Base-by-base conservation (phyloP, 2,888 invertebrate species). In the Oegoconia quadripuncta region DNA sequence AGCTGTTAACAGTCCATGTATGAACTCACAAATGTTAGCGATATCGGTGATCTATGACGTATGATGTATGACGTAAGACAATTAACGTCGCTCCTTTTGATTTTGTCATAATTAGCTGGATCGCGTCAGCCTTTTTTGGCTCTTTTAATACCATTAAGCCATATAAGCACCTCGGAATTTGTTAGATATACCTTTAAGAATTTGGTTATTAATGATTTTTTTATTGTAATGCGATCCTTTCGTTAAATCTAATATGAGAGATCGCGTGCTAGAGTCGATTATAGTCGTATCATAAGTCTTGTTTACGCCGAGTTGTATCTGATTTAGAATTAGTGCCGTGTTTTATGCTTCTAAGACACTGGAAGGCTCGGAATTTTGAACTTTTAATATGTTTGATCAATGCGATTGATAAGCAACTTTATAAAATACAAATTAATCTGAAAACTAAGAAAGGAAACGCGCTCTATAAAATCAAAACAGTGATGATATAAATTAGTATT, bases 231-330 rank as follows among this genome's bases (percentile, higher is more conserved):
- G 39, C 22, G 40, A 42, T 47, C 40, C 42, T 42, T 37, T 37
- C 28, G 37, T 38, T 37, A 42, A 46, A 42, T 59, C 57, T 52
- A 51, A 62, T 62, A 60, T 62, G 52, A 59, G 50, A 59, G 53
- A 60, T 66, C 55, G 65, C 64, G 64, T 64, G 63, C 50, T 60
- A 42, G 50, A 55, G 52, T 60, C 66, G 52, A 68, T 68, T 66
- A 62, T 51, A 50, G 39, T 52, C 48, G 46, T 54, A 54, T 54
- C 62, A 56, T 59, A 55, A 58, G 55, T 63, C 64, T 65, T 52
- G 64, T 63, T 64, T 59, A 56, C 49, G 55, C 50, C 59, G 49
- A 51, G 53, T 52, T 60, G 54, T 59, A 61, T 64, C 58, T 58
- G 57, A 56, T 61, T 64, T 60, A 57, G 64, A 61, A 62, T 61